Percentiles rank a stretch among this genome's conserved stretches.
phyloP scores from a whole-genome alignment of 2,888 invertebrate genomes.

The Mesoligia furuncula region DNA sequence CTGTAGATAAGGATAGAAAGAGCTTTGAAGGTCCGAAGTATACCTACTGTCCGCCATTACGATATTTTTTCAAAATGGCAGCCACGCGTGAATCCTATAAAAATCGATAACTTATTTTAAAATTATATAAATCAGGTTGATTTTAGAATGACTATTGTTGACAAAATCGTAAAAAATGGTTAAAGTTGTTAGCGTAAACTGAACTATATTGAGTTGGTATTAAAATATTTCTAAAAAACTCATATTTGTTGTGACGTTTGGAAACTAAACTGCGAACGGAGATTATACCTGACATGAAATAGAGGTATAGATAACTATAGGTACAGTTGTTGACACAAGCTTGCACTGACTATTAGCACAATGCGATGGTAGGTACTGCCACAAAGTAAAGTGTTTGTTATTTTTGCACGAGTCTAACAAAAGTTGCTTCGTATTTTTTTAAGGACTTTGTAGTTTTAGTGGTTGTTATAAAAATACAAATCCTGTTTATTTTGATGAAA shows the following conservation, averaged over 20 bases:
- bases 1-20: too few relatives aligned
- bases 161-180: too few relatives aligned
- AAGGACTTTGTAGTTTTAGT: not conserved
- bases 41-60: too few relatives aligned
- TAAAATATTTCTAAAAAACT: not conserved
- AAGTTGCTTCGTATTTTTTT: slow-evolving; percentile 2
- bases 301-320: not conserved
- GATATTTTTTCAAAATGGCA: too few relatives aligned
- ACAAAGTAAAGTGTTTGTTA: slow-evolving; percentile 33
- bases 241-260: not conserved
- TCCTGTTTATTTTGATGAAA: not conserved
- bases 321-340: slow-evolving; percentile 51
- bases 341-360: slow-evolving; percentile 16
- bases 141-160: too few relatives aligned
- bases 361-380: slow-evolving; percentile 41
- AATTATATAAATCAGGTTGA: too few relatives aligned
- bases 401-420: not conserved
- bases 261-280: not conserved
- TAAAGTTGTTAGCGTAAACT: not conserved
- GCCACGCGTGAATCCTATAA: too few relatives aligned
- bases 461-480: slow-evolving; percentile 9
- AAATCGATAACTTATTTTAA: too few relatives aligned
- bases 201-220: not conserved
- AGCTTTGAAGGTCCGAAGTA: too few relatives aligned
- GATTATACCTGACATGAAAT: not conserved